Evolutionary conservation across 2,797 vertebrate species (phyloP).

Genomic region (Gorsachius magnificus): DNA sequence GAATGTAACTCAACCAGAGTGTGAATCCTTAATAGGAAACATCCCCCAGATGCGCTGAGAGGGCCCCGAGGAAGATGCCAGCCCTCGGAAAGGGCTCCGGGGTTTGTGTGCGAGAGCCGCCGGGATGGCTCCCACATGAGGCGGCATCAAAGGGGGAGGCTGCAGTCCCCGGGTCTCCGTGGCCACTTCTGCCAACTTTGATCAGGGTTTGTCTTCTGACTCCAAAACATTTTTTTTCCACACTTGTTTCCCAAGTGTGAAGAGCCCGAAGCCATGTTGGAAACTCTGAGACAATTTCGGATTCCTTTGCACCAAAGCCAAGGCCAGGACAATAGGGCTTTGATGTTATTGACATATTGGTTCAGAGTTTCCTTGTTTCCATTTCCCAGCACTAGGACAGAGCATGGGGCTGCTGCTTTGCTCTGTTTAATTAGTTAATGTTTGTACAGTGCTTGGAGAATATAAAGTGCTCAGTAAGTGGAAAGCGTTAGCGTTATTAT

Average conservation of each 20-base stretch:
- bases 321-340: slow-evolving; percentile 59
- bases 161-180: slow-evolving; percentile 20
- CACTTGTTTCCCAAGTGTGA: slow-evolving; percentile 59
- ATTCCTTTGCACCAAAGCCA: slow-evolving; percentile 67
- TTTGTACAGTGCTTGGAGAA: slow-evolving; percentile 63
- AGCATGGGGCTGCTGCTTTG: slow-evolving; percentile 38
- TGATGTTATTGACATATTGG: slow-evolving; percentile 67
- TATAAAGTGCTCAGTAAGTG: slow-evolving; percentile 59
- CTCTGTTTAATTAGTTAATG: slow-evolving; percentile 65
- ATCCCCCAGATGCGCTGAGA: slow-evolving; percentile 35
- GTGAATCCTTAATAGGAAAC: slow-evolving; percentile 73
- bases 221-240: slow-evolving; percentile 43
- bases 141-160: slow-evolving; percentile 50
- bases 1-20: slow-evolving; percentile 70
- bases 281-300: slow-evolving; percentile 51
- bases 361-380: slow-evolving; percentile 61
- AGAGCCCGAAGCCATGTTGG: slow-evolving; percentile 48
- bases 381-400: slow-evolving; percentile 55
- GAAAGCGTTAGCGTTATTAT: slow-evolving; percentile 51
- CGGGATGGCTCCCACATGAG: slow-evolving; percentile 61
- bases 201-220: slow-evolving; percentile 45
- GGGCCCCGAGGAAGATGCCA: slow-evolving; percentile 56
- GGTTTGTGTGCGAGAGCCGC: slow-evolving; percentile 6
- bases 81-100: slow-evolving; percentile 1
- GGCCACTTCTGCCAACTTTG: slow-evolving; percentile 65